phyloP scores from a whole-genome alignment of 2,113 vertebrate species.

The Sphyrna mokarran region DNA sequence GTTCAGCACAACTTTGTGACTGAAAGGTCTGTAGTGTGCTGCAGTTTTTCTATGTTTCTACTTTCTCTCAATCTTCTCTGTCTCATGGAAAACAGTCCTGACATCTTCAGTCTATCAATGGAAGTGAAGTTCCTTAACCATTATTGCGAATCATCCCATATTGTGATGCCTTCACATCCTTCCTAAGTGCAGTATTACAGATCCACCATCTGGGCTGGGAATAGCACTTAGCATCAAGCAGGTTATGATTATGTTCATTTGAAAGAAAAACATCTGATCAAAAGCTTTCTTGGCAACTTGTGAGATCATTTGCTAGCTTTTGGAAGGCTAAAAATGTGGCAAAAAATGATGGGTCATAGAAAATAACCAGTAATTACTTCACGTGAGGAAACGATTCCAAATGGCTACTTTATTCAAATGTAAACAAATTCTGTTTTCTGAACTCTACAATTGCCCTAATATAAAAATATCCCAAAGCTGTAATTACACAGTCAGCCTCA shows the following conservation, averaged over 20 bases:
- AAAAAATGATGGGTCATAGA: neutral
- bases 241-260: neutral
- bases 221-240: neutral
- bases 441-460: conserved; percentile 4
- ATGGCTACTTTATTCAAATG: neutral
- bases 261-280: neutral
- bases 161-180: neutral
- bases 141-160: too few species aligned
- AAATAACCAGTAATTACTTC: neutral
- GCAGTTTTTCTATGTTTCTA: too few species aligned
- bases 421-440: conserved; percentile 16
- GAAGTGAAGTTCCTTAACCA: neutral
- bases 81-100: too few species aligned
- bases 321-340: neutral
- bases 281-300: neutral
- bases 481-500: conserved; percentile 18
- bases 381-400: neutral
- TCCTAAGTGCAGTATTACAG: neutral
- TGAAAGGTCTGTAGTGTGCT: too few species aligned
- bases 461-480: conserved; percentile 25
- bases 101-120: too few species aligned
- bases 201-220: neutral
- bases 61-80: too few species aligned
- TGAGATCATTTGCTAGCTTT: neutral
- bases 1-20: too few species aligned